A percentile compares a stretch with the other conserved stretches of the same genome.
These are phyloP conservation scores for Limnothrissa miodon DNA, from an alignment of 2,113 vertebrate genomes.

Conservation along the genomic window DNA sequence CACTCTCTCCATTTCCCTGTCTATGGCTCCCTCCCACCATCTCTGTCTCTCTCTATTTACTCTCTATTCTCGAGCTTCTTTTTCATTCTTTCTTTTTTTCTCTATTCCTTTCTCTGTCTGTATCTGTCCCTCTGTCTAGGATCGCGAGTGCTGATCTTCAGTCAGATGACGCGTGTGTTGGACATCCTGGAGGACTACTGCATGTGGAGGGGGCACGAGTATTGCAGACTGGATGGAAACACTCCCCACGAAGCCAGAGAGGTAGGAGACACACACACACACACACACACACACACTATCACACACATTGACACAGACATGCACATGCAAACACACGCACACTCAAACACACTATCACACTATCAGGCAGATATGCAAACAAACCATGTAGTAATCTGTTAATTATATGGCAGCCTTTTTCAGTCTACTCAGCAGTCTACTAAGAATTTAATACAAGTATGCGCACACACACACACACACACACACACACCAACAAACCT, in stretches of 20 bases:
- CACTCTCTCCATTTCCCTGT: too few species aligned
- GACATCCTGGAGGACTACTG: conserved; percentile 90
- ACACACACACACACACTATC: not conserved
- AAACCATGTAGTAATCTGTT: not conserved
- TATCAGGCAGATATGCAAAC: not conserved
- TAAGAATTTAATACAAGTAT: too few species aligned
- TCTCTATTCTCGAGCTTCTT: not conserved
- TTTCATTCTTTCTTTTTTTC: not conserved
- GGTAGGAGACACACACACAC: conserved; percentile 57
- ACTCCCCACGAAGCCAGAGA: conserved; percentile 86
- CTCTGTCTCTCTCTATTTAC: not conserved
- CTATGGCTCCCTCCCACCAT: too few species aligned
- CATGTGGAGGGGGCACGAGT: conserved; percentile 88
- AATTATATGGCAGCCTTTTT: not conserved
- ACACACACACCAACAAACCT: not conserved
- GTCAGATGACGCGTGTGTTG: conserved; percentile 86
- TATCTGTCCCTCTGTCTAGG: conserved; percentile 55
- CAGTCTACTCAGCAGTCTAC: not conserved
- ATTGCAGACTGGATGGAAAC: conserved; percentile 86
- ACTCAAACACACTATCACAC: not conserved
- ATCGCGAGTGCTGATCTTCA: conserved; percentile 85
- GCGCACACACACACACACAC: not conserved
- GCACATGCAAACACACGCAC: not conserved
- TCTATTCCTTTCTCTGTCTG: not conserved
- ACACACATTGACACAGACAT: not conserved